These are phyloP conservation scores for Turnix velox DNA, from an alignment of 2,113 vertebrate genomes.

Conservation along the genomic window DNA sequence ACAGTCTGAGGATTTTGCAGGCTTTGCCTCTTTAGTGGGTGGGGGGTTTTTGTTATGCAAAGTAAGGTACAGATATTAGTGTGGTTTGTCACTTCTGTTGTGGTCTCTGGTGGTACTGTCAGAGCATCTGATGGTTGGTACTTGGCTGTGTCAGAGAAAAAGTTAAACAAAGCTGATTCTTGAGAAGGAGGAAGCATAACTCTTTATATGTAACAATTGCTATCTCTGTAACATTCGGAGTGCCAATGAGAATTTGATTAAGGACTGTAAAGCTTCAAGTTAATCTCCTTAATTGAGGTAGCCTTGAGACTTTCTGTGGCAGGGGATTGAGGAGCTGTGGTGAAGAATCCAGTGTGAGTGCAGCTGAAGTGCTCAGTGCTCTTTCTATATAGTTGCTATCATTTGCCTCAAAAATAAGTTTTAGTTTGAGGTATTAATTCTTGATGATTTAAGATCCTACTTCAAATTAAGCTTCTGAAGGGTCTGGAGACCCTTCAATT, in stretches of 20 bases:
- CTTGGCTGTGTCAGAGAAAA: neutral
- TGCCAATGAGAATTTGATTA: neutral
- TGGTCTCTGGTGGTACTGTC: neutral
- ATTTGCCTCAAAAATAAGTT: neutral
- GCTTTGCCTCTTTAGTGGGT: neutral
- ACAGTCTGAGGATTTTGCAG: neutral
- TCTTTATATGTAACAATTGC: neutral
- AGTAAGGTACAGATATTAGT: neutral
- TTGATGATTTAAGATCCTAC: neutral
- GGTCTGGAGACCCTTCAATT: neutral
- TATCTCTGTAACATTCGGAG: neutral
- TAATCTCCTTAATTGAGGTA: neutral
- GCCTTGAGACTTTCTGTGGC: neutral
- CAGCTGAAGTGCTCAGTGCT: neutral
- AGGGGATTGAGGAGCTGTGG: neutral
- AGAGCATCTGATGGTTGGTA: neutral
- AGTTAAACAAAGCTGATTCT: neutral
- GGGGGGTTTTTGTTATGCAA: neutral
- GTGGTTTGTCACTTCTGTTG: rapidly evolving
- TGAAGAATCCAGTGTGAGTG: neutral
- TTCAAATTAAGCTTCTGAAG: neutral
- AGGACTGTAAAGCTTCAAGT: neutral
- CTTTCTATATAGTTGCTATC: neutral
- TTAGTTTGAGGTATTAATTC: neutral
- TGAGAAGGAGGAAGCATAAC: neutral